phyloP scores from a whole-genome alignment of 1,140 invertebrate genomes.

The Brachionus koreanus region DNA sequence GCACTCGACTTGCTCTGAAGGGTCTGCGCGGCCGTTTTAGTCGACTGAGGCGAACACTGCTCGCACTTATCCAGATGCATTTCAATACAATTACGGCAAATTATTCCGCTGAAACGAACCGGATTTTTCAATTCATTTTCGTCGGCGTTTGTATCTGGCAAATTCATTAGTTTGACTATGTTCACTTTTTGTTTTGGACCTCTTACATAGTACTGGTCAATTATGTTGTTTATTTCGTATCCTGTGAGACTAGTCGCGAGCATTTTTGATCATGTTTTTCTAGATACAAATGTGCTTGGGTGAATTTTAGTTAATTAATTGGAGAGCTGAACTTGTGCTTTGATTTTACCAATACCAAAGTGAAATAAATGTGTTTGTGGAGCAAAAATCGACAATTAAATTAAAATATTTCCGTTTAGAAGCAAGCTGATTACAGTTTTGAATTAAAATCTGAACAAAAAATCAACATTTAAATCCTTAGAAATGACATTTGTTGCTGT shows the following conservation, averaged over 20 bases:
- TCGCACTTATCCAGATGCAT: conserved; percentile 2
- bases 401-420: background rate
- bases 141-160: background rate
- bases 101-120: background rate
- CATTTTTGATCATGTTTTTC: background rate
- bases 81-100: conserved; percentile 4
- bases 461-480: conserved; percentile 10
- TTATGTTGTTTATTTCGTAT: conserved; percentile 22
- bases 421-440: background rate
- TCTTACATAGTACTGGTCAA: background rate
- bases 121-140: background rate
- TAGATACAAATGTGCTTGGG: background rate
- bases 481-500: background rate
- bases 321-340: background rate
- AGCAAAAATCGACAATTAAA: background rate
- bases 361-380: background rate
- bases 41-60: background rate
- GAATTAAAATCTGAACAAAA: background rate
- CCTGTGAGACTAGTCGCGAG: conserved; percentile 4
- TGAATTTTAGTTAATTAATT: background rate
- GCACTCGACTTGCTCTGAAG: background rate
- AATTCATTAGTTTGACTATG: background rate
- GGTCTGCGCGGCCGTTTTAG: background rate
- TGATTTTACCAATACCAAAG: background rate
- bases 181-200: background rate